Conservation (phyloP, 2,888 invertebrate species). For the Ypsolopha sequella region DNA sequence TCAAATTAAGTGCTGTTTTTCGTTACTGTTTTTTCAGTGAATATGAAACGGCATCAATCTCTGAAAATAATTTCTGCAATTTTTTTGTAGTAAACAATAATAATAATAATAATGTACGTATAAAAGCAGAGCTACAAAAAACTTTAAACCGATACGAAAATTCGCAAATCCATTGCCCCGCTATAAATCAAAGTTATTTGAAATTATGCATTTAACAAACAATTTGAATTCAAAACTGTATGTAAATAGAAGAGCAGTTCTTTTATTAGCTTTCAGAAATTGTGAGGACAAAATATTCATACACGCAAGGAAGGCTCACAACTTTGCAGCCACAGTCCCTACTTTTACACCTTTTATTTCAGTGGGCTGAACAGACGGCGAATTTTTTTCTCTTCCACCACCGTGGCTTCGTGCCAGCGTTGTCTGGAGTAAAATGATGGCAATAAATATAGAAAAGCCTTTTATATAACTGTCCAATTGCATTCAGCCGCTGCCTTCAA, state of each 20-base stretch:
- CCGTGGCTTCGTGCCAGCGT: slow-evolving; percentile 50
- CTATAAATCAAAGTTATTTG: neutral
- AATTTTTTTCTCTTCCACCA: slow-evolving; percentile 39
- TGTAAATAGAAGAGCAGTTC: neutral
- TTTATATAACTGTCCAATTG: slow-evolving; percentile 35
- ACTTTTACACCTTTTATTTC: slow-evolving; percentile 47
- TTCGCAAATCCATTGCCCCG: neutral
- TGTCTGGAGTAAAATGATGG: slow-evolving; percentile 51
- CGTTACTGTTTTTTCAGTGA: no score
- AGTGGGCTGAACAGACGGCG: slow-evolving; percentile 26
- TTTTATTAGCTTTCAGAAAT: neutral
- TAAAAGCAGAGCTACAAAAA: neutral
- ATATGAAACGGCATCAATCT: no score
- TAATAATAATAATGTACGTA: neutral
- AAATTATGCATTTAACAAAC: no score
- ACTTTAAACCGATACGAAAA: neutral
- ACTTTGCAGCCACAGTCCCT: slow-evolving; percentile 39
- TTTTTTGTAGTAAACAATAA: neutral
- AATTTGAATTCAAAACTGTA: no score
- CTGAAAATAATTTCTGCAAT: no score
- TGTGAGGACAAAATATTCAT: slow-evolving; percentile 20
- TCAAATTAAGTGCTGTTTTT: neutral
- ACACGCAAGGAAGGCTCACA: slow-evolving; percentile 28
- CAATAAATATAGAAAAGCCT: slow-evolving; percentile 51
- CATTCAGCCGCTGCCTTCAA: slow-evolving; percentile 24